These are phyloP conservation scores for Liodrosophila aerea DNA, from an alignment of 2,888 invertebrate genomes.

Conservation along the genomic window DNA sequence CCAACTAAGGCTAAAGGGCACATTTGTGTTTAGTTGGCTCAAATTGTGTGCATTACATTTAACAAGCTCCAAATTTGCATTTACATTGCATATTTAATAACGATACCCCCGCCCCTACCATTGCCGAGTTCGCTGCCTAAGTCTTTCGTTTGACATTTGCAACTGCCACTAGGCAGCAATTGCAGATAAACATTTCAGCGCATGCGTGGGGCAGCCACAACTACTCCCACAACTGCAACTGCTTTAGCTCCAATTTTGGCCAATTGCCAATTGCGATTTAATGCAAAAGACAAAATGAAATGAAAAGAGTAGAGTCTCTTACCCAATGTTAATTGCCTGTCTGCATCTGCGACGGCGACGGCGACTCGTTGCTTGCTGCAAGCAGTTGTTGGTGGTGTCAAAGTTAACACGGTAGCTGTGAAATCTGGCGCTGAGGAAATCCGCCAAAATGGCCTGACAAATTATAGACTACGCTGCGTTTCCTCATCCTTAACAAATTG, in stretches of 20 bases:
- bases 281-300: no score
- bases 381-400: constrained; percentile 62
- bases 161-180: constrained; percentile 39
- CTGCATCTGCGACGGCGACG: constrained; percentile 36
- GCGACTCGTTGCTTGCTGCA: constrained; percentile 2
- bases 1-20: constrained; percentile 69
- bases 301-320: no score
- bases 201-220: constrained; percentile 59
- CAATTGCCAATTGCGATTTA: constrained; percentile 60
- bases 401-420: constrained; percentile 76
- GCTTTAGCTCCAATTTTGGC: constrained; percentile 32
- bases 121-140: constrained; percentile 67
- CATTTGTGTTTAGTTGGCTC: constrained; percentile 57
- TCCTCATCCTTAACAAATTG: constrained; percentile 75
- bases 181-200: constrained; percentile 45
- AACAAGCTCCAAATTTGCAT: constrained; percentile 67
- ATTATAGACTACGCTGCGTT: constrained; percentile 55
- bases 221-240: constrained; percentile 2
- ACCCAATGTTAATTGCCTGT: constrained; percentile 58
- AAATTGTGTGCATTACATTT: constrained; percentile 72
- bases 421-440: constrained; percentile 70
- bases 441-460: constrained; percentile 50
- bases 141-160: constrained; percentile 72
- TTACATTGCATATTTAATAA: constrained; percentile 71
- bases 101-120: constrained; percentile 12